Evolutionary conservation across 2,888 invertebrate species (phyloP).

Genomic region (Nymphalis urticae): DNA sequence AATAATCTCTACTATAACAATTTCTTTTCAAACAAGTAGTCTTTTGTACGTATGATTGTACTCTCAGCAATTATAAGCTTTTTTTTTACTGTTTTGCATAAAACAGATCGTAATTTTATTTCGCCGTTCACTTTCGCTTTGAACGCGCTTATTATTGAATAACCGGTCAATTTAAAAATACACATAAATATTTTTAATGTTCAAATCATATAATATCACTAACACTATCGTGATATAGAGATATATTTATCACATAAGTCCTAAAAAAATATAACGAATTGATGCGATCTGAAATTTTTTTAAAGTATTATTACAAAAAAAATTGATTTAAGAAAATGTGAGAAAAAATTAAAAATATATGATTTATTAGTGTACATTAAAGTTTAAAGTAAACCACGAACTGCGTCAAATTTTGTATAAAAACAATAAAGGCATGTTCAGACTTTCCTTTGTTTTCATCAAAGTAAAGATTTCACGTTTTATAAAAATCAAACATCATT

Average conservation of each 20-base stretch:
- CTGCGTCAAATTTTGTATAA: not conserved
- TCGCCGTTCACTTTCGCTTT: slow-evolving; percentile 36
- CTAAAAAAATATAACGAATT: no score
- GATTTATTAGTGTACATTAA: no score
- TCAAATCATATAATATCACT: no score
- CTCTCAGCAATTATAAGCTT: not conserved
- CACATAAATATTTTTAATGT: slow-evolving; percentile 1
- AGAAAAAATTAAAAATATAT: no score
- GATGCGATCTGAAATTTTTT: no score
- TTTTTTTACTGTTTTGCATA: slow-evolving; percentile 28
- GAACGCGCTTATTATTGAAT: slow-evolving; percentile 21
- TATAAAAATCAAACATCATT: not conserved
- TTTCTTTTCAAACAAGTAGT: slow-evolving; percentile 4
- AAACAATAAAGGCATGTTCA: not conserved
- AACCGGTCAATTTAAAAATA: slow-evolving; percentile 9
- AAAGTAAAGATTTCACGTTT: not conserved
- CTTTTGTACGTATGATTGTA: slow-evolving; percentile 9
- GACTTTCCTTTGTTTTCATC: not conserved
- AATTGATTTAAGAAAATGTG: no score
- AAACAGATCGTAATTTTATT: slow-evolving; percentile 23
- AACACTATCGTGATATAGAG: not conserved
- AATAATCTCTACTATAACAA: not conserved
- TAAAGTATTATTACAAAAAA: no score
- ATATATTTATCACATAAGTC: no score
- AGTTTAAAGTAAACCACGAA: no score